Evolutionary conservation across 1,140 invertebrate genomes (phyloP).

Genomic region (Acyrthosiphon pisum): DNA sequence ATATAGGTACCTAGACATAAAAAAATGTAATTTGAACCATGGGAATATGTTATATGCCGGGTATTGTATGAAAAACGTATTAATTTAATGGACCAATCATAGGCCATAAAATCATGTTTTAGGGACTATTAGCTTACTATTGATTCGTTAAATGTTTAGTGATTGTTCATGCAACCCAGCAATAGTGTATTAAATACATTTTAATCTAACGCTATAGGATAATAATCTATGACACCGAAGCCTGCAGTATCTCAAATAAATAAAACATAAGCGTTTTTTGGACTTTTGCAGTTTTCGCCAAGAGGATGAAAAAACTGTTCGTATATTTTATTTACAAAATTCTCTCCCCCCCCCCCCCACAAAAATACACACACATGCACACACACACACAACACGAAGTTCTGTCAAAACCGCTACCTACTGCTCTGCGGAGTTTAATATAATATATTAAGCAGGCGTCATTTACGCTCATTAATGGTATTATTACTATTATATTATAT

Average conservation of each 20-base stretch:
- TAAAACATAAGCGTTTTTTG: no score
- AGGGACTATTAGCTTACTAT: no score
- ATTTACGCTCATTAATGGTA: background rate
- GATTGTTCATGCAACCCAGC: no score
- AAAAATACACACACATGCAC: no score
- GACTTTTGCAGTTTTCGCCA: background rate
- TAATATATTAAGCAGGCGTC: background rate
- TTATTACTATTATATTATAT: background rate
- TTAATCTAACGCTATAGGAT: background rate
- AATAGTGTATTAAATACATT: background rate
- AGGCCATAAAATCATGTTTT: no score
- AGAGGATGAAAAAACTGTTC: background rate
- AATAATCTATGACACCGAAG: background rate
- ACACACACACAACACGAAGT: background rate
- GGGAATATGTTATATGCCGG: no score
- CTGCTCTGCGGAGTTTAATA: background rate
- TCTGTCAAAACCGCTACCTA: background rate
- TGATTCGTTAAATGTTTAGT: no score
- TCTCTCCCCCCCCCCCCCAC: no score
- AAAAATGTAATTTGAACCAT: background rate
- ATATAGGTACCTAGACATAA: background rate
- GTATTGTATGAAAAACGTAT: no score
- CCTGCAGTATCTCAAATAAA: background rate
- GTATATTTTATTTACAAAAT: no score
- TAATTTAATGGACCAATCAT: no score